Conservation (phyloP, 2,797 vertebrate species). For the Arremon brunneinucha region DNA sequence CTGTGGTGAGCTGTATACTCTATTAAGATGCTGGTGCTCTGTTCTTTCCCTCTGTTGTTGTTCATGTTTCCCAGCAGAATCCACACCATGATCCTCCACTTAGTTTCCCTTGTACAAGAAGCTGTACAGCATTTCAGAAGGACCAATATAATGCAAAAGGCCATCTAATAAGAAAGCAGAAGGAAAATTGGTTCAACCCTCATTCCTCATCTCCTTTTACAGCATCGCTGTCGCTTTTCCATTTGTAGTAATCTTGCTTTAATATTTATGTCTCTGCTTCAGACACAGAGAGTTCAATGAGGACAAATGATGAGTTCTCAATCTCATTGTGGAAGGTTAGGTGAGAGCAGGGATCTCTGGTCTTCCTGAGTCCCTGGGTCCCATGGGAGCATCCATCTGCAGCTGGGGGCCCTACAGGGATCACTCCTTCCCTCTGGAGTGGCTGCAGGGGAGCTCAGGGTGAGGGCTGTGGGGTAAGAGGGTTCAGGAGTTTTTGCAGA, state of each 20-base stretch:
- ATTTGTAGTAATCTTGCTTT: conserved; percentile 35
- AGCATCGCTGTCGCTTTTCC: not conserved
- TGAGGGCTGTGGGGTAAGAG: not conserved
- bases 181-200: conserved; percentile 17
- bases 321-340: not conserved
- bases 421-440: not conserved
- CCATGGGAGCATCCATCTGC: not conserved
- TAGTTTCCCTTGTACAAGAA: not conserved
- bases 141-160: not conserved
- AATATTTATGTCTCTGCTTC: conserved; percentile 44
- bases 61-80: not conserved
- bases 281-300: not conserved
- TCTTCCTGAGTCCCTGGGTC: not conserved
- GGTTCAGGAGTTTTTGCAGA: not conserved
- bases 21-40: not conserved
- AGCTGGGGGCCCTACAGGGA: not conserved
- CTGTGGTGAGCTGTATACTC: not conserved
- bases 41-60: not conserved
- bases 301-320: not conserved
- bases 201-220: conserved; percentile 14
- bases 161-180: not conserved
- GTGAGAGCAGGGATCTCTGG: not conserved
- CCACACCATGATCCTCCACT: not conserved
- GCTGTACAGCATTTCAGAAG: not conserved
- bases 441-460: rapidly evolving